Percentiles rank a stretch among this genome's conserved stretches.
These are phyloP conservation scores for Equus przewalskii DNA, from an alignment of 2,113 vertebrate genomes.

Conservation along the genomic window DNA sequence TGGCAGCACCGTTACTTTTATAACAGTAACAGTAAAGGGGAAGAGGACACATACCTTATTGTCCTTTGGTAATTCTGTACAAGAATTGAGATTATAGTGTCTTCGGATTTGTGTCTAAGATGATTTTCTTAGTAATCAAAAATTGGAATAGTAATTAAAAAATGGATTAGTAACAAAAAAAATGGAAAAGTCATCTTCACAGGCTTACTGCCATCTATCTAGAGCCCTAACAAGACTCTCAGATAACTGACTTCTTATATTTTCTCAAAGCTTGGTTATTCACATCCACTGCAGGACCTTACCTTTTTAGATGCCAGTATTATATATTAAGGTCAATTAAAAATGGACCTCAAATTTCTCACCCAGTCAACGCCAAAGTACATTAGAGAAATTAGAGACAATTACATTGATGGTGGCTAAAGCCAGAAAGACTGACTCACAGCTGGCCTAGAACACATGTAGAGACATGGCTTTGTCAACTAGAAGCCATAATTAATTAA, in stretches of 20 bases:
- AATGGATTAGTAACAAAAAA: not conserved
- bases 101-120: not conserved
- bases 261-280: not conserved
- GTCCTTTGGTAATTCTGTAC: not conserved
- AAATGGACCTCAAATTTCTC: not conserved
- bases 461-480: not conserved
- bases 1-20: not conserved
- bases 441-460: not conserved
- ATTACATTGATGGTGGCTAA: not conserved
- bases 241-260: not conserved
- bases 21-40: not conserved
- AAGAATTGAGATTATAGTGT: not conserved
- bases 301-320: not conserved
- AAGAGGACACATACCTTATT: not conserved
- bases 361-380: conserved; percentile 6
- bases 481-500: not conserved
- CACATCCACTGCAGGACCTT: not conserved
- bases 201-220: not conserved
- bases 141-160: not conserved
- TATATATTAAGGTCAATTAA: conserved; percentile 22
- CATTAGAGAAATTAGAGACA: conserved; percentile 30
- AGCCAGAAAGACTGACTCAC: not conserved
- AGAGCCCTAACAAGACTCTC: not conserved
- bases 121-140: not conserved
- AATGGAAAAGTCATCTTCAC: not conserved